Conservation (phyloP, 2,888 invertebrate genomes). For the Stenodera caucasica region DNA sequence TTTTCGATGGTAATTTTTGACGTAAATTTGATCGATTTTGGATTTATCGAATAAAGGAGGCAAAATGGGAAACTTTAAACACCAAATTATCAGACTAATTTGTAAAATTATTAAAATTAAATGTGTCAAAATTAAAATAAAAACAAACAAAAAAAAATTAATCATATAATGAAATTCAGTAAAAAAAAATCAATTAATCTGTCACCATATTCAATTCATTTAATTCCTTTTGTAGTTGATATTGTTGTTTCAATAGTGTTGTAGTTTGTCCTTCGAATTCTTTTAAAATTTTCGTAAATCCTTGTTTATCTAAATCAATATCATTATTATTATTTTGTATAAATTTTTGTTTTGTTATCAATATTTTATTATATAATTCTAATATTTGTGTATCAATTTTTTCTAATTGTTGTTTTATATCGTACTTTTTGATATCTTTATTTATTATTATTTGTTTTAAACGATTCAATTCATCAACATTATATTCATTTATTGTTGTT, state of each 20-base stretch:
- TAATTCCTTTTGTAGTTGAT: conserved; percentile 21
- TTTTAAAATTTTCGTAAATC: conserved; percentile 41
- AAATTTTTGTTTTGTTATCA: conserved; percentile 79
- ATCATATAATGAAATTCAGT: neutral
- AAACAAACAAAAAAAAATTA: neutral
- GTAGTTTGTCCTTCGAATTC: conserved; percentile 49
- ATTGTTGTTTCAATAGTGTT: conserved; percentile 48
- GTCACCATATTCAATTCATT: conserved; percentile 14
- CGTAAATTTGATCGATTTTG: too few species aligned
- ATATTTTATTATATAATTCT: conserved; percentile 82
- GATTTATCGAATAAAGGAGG: too few species aligned
- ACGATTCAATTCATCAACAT: conserved; percentile 56
- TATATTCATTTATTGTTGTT: conserved; percentile 76
- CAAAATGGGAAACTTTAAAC: conserved; percentile 27
- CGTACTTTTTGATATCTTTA: conserved; percentile 50
- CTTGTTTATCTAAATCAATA: conserved; percentile 40
- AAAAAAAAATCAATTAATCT: too few species aligned
- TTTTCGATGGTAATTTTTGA: too few species aligned
- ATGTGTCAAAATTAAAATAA: conserved; percentile 29
- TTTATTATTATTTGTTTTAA: conserved; percentile 46
- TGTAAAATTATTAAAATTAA: conserved; percentile 28
- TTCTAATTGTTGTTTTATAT: conserved; percentile 50
- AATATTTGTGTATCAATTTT: conserved; percentile 56
- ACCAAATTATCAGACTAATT: conserved; percentile 36
- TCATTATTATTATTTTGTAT: conserved; percentile 59